Evolutionary conservation across 1,140 invertebrate species (phyloP).

Genomic region (Halictus rubicundus): DNA sequence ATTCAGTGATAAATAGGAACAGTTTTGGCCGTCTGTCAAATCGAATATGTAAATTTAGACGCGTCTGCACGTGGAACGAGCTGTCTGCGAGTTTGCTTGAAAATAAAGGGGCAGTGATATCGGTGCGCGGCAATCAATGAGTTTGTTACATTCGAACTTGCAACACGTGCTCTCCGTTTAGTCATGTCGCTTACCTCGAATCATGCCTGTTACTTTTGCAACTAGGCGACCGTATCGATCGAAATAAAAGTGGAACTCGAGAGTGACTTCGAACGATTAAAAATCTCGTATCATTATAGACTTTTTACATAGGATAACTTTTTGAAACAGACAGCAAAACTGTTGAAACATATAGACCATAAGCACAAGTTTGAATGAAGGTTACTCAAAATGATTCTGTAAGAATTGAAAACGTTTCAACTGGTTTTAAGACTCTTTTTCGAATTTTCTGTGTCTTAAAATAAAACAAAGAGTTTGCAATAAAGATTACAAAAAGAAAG

Average conservation of each 20-base stretch:
- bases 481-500: too few relatives aligned
- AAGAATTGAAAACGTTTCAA: too few relatives aligned
- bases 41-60: slow-evolving; percentile 10
- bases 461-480: too few relatives aligned
- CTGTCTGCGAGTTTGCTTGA: neutral
- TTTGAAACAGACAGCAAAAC: too few relatives aligned
- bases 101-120: neutral
- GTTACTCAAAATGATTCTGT: too few relatives aligned
- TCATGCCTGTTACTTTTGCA: neutral
- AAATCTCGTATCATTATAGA: neutral
- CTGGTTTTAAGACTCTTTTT: too few relatives aligned
- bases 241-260: neutral
- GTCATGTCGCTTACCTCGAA: neutral
- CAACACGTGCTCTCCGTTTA: neutral
- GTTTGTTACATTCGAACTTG: neutral
- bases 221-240: neutral
- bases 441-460: too few relatives aligned
- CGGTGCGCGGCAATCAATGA: neutral
- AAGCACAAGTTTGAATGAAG: too few relatives aligned
- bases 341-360: too few relatives aligned
- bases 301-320: neutral
- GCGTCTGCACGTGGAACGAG: neutral
- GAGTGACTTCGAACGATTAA: neutral
- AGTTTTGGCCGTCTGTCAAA: slow-evolving; percentile 16
- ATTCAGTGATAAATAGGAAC: slow-evolving; percentile 25